Evolutionary conservation across 2,888 invertebrate genomes (phyloP).

Genomic region (Bursaphelenchus okinawaensis): DNA sequence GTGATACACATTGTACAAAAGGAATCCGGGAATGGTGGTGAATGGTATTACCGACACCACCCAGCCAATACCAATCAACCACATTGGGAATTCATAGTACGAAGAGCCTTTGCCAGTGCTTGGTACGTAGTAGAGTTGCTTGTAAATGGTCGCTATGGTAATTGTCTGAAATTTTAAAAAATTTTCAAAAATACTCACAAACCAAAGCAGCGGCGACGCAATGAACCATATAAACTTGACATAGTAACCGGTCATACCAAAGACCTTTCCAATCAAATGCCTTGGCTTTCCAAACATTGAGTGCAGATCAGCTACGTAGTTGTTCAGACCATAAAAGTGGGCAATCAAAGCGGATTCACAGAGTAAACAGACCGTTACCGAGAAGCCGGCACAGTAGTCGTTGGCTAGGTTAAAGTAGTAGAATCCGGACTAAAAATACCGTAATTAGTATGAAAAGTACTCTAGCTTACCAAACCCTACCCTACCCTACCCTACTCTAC

Average conservation of each 20-base stretch:
- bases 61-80: not conserved
- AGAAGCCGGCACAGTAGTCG: not conserved
- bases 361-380: not conserved
- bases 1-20: not conserved
- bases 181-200: not conserved
- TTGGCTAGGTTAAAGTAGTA: not conserved
- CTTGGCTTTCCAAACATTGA: slow-evolving; percentile 28
- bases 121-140: not conserved
- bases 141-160: not conserved
- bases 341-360: not conserved
- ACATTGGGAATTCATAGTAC: not conserved
- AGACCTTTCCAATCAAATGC: slow-evolving; percentile 11
- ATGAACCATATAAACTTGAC: slow-evolving; percentile 12
- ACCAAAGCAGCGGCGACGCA: slow-evolving; percentile 4
- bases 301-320: slow-evolving; percentile 20
- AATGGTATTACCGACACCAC: not conserved
- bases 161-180: not conserved
- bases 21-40: not conserved
- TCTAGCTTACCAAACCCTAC: no score
- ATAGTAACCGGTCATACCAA: slow-evolving; percentile 16
- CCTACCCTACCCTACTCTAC: no score
- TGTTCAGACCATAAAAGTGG: not conserved
- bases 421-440: not conserved
- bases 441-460: not conserved
- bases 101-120: not conserved